A percentile compares a stretch with the other conserved stretches of the same genome.
Evolutionary conservation across 92 coral and sea anemone species (phyloP).

Genomic region (Phymanthus crucifer): DNA sequence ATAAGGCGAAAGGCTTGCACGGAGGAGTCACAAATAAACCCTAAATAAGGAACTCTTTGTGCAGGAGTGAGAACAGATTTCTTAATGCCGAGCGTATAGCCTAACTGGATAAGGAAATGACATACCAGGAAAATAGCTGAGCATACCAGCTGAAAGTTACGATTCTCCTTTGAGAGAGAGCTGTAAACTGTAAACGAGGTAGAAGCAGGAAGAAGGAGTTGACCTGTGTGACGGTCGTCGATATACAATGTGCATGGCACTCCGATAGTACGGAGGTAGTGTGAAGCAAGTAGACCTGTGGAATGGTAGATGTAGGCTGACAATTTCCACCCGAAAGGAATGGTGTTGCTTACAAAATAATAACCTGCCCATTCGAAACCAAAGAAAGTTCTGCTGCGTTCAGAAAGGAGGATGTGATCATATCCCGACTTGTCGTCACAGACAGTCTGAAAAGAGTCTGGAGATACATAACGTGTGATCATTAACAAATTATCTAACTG

Average conservation of each 20-base stretch:
- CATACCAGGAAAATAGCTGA: constrained; percentile 14
- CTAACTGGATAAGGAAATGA: constrained; percentile 4
- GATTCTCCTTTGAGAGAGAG: background rate
- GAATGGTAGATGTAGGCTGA: constrained; percentile 18
- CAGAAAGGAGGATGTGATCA: background rate
- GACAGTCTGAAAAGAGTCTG: background rate
- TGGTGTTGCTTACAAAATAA: constrained; percentile 4
- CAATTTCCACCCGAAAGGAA: constrained; percentile 26
- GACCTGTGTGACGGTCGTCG: constrained; percentile 26
- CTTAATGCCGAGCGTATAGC: background rate
- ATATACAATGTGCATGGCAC: constrained; percentile 31
- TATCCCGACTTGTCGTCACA: constrained; percentile 27
- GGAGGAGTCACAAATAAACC: constrained; percentile 11
- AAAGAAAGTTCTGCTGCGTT: background rate
- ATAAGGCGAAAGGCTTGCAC: background rate
- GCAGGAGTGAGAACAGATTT: background rate
- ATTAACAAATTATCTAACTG: background rate
- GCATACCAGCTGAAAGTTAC: background rate
- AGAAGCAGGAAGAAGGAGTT: background rate
- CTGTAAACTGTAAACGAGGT: background rate
- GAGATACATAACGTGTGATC: background rate
- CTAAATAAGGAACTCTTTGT: background rate
- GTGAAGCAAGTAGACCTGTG: constrained; percentile 7
- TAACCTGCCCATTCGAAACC: constrained; percentile 17
- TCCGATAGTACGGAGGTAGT: constrained; percentile 11